Evolutionary conservation across 2,888 invertebrate species (phyloP).

Genomic region (Bombyx huttoni): DNA sequence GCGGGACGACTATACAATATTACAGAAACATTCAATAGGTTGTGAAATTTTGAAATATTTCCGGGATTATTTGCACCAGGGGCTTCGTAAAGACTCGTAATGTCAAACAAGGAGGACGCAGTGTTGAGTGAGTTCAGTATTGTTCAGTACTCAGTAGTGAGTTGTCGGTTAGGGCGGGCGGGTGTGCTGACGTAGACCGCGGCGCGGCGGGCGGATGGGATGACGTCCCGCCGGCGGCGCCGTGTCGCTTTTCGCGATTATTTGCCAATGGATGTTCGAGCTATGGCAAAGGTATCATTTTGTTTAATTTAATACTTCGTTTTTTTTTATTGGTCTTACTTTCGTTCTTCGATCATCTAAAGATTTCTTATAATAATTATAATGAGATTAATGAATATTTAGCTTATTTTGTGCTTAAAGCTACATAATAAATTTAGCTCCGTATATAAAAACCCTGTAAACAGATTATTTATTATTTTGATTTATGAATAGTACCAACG

Average conservation of each 20-base stretch:
- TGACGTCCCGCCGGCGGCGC: conserved; percentile 59
- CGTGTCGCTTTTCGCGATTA: conserved; percentile 65
- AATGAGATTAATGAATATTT: no score
- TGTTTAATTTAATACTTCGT: not conserved
- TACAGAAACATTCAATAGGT: not conserved
- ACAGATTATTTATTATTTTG: no score
- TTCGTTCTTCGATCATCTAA: no score
- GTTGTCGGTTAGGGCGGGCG: conserved; percentile 11
- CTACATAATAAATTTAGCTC: no score
- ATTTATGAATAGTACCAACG: no score
- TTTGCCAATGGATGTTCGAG: conserved; percentile 58
- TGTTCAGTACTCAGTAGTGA: conserved; percentile 7
- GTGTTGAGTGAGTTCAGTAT: not conserved
- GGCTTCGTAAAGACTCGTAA: conserved; percentile 2
- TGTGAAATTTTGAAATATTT: not conserved
- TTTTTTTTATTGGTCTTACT: no score
- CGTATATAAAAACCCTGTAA: no score
- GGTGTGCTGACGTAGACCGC: conserved; percentile 31
- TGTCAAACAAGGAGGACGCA: conserved; percentile 3
- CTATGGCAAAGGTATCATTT: conserved; percentile 58
- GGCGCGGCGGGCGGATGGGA: conserved; percentile 42
- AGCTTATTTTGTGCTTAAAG: no score
- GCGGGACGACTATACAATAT: not conserved
- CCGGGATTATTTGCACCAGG: conserved; percentile 1
- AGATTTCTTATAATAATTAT: no score